Evolutionary conservation across 2,797 vertebrate species (phyloP).

Genomic region (Leontopithecus rosalia): DNA sequence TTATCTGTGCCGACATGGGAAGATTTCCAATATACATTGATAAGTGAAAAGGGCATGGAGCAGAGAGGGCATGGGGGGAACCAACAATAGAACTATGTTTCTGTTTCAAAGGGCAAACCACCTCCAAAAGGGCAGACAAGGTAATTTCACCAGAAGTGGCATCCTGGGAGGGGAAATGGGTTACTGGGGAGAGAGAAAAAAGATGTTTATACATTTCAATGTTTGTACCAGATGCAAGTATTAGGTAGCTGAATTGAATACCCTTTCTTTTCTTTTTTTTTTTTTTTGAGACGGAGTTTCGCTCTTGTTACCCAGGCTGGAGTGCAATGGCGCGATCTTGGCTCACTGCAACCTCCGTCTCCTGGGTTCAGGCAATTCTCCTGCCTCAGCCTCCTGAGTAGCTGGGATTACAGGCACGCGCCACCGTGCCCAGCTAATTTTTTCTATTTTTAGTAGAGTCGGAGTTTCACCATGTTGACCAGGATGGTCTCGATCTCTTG

Average conservation of each 20-base stretch:
- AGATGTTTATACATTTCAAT: background rate
- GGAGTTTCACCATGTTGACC: no score
- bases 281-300: background rate
- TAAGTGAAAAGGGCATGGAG: background rate
- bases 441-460: background rate
- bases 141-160: background rate
- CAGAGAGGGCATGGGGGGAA: background rate
- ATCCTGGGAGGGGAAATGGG: background rate
- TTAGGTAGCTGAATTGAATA: background rate
- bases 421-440: no score
- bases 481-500: no score
- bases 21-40: background rate
- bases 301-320: no score
- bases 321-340: no score
- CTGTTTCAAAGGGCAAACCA: background rate
- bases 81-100: no score
- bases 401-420: no score
- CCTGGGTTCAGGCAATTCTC: no score
- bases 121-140: background rate
- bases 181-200: background rate
- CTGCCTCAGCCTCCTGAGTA: no score
- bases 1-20: background rate
- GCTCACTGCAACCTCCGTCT: no score
- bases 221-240: background rate
- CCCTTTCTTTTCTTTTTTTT: background rate